phyloP scores from a whole-genome alignment of 2,888 invertebrate species.

The Antheraea assamensis region DNA sequence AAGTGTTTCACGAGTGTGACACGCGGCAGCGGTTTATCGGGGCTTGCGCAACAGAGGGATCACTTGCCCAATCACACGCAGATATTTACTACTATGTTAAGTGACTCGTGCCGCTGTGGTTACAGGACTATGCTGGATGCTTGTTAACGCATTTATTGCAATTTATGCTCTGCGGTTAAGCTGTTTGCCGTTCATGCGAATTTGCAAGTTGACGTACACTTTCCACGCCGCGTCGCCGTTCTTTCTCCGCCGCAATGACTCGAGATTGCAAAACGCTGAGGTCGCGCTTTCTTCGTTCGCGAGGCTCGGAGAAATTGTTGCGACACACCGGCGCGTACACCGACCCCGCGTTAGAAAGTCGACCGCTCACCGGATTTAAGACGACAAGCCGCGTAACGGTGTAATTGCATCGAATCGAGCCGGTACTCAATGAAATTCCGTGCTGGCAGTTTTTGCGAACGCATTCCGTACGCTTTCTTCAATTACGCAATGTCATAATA shows the following conservation, averaged over 20 bases:
- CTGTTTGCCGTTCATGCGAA: slow-evolving; percentile 34
- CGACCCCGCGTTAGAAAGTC: slow-evolving; percentile 82
- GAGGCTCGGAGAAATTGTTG: slow-evolving; percentile 80
- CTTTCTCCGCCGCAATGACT: slow-evolving; percentile 54
- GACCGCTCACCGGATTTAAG: slow-evolving; percentile 80
- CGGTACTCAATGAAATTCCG: slow-evolving; percentile 71
- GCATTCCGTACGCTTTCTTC: slow-evolving; percentile 79
- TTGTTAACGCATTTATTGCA: slow-evolving; percentile 62
- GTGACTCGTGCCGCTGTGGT: slow-evolving; percentile 53
- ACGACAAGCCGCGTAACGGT: slow-evolving; percentile 74
- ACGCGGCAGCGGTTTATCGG: slow-evolving; percentile 72
- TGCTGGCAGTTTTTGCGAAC: slow-evolving; percentile 72
- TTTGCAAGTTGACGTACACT: slow-evolving; percentile 63
- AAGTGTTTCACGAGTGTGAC: slow-evolving; percentile 80
- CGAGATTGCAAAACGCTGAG: slow-evolving; percentile 80
- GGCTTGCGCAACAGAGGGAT: slow-evolving; percentile 69
- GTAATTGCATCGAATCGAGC: slow-evolving; percentile 78
- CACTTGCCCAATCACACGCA: slow-evolving; percentile 69
- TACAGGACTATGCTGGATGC: slow-evolving; percentile 55
- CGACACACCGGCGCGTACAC: slow-evolving; percentile 77
- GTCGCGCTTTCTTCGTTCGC: slow-evolving; percentile 82
- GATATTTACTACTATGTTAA: slow-evolving; percentile 47
- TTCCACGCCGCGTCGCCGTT: slow-evolving; percentile 62
- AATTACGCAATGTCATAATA: slow-evolving; percentile 75
- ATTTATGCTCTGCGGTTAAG: slow-evolving; percentile 50